phyloP scores from a whole-genome alignment of 2,113 vertebrate genomes.

The Misgurnus anguillicaudatus region DNA sequence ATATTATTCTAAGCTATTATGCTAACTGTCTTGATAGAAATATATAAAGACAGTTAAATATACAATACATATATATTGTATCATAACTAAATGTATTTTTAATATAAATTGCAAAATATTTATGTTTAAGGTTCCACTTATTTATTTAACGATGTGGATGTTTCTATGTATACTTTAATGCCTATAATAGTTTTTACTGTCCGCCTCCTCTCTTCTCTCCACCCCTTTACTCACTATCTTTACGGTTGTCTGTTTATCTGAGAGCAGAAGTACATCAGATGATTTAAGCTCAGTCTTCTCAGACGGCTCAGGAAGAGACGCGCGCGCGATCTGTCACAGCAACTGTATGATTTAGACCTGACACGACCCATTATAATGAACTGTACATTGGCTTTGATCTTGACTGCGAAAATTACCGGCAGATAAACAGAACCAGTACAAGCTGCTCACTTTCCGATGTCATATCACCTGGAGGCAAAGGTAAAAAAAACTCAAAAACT shows the following conservation, averaged over 20 bases:
- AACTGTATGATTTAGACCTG: background rate
- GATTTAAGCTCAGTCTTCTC: constrained; percentile 45
- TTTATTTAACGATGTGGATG: no score
- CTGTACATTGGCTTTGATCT: background rate
- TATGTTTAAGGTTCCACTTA: no score
- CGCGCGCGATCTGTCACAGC: background rate
- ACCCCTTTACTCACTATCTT: constrained; percentile 2
- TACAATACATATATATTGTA: no score
- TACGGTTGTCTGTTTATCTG: constrained; percentile 48
- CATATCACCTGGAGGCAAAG: constrained; percentile 22
- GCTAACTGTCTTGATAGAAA: no score
- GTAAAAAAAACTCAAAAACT: background rate
- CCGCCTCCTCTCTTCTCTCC: background rate
- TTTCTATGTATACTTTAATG: background rate
- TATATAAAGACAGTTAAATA: no score
- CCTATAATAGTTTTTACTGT: background rate
- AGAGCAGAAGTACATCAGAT: constrained; percentile 65
- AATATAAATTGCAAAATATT: no score
- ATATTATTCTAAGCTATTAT: no score
- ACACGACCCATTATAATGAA: background rate
- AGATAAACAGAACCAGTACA: constrained; percentile 16
- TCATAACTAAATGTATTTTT: no score
- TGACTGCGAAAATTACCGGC: constrained; percentile 1
- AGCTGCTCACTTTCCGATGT: background rate
- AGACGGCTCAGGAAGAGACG: background rate